Evolutionary conservation across 2,797 vertebrate species (phyloP), one percentile per base, ranked within the genome.

Genomic region (Rhinoraja longicauda): DNA sequence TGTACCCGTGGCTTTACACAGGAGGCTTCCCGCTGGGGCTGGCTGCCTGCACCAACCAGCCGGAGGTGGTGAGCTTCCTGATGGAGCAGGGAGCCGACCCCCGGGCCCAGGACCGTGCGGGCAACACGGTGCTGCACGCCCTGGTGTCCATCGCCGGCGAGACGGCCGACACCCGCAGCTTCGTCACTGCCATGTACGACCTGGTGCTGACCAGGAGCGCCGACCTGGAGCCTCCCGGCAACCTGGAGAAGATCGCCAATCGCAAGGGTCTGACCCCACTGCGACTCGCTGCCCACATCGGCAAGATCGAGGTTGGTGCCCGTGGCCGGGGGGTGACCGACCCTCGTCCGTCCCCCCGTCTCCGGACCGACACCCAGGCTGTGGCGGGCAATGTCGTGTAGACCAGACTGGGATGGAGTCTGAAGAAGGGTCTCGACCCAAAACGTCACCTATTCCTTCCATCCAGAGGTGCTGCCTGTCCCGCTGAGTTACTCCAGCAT

Each of bases 241-340:
- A 82, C 78, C 91, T 93, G 91, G 93, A 93, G 79, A 86, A 84
- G 36, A 73, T 93, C 32, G 29, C 32, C 29, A 93, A 93, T 79
- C 29, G 24, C 12, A 19, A 93, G 73, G 93, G 93, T 1, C 78
- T 93, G 62, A 93, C 93, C 0, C 93, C 93, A 0, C 90, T 93
- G 1, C 90, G 21, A 17, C 90, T 93, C 39, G 90, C 93, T 0
- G 93, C 93, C 0, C 24, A 36, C 39, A 79, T 81, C 0, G 93
- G 93, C 36, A 92, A 93, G 91, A 53, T 93, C 0, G 24, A 62
- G 93, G 93, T 59, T 59, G 1, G 0, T 5, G 8, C 12, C 8
- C 32, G 12, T 36, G 17, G 17, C 9, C 59, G 17, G 0, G 2
- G 24, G 45, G 45, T 67, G 64, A 67, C 5, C 17, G 64, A 67